A percentile compares a stretch with the other conserved stretches of the same genome.
These are phyloP conservation scores for Lycocorax pyrrhopterus DNA, from an alignment of 2,113 vertebrate genomes.

Conservation along the genomic window DNA sequence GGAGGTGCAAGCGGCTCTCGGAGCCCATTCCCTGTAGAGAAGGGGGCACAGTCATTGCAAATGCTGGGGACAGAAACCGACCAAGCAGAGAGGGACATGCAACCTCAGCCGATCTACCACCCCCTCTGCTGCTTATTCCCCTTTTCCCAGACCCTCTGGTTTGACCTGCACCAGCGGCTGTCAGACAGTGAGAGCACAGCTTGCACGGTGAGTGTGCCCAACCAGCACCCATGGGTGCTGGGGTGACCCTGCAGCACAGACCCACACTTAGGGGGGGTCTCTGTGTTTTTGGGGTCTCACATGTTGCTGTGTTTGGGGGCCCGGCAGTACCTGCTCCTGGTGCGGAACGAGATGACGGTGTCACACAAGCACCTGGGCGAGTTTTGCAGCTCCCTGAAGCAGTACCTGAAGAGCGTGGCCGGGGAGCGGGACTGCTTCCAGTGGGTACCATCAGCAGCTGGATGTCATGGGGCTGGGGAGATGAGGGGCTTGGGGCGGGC, in stretches of 20 bases:
- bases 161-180: slow-evolving; percentile 95
- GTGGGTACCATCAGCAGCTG: slow-evolving; percentile 71
- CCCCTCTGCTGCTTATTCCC: neutral
- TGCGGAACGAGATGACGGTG: slow-evolving; percentile 91
- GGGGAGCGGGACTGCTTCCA: slow-evolving; percentile 89
- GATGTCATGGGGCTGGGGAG: rapidly evolving
- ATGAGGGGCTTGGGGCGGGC: neutral
- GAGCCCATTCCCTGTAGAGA: neutral
- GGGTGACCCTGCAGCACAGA: neutral
- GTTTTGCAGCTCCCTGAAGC: slow-evolving; percentile 89
- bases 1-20: rapidly evolving
- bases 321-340: slow-evolving; percentile 85
- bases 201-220: slow-evolving; percentile 77
- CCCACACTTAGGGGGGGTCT: rapidly evolving
- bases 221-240: neutral
- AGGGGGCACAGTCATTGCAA: neutral
- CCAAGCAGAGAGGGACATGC: rapidly evolving
- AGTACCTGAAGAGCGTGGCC: slow-evolving; percentile 90
- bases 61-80: neutral
- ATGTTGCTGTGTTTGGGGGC: neutral
- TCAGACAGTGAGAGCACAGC: slow-evolving; percentile 85
- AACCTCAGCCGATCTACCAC: neutral
- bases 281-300: neutral
- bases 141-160: slow-evolving; percentile 86
- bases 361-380: slow-evolving; percentile 89